phyloP scores from a whole-genome alignment of 2,113 vertebrate genomes.

The Herpetotheres cachinnans region DNA sequence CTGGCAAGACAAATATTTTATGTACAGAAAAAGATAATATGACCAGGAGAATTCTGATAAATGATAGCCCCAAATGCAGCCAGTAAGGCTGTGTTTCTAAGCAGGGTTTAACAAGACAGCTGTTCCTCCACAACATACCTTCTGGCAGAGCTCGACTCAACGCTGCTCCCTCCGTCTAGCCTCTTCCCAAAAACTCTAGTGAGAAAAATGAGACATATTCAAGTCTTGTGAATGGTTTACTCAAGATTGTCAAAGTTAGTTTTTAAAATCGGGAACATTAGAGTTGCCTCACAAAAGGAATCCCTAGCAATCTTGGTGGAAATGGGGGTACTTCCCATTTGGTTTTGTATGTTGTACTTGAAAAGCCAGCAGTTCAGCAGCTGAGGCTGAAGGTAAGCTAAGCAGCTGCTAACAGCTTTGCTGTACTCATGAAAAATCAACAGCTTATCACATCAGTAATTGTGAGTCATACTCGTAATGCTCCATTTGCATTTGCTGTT shows the following conservation, averaged over 20 bases:
- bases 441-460: not conserved
- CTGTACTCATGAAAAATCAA: constrained; percentile 3
- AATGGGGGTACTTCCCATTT: not conserved
- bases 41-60: not conserved
- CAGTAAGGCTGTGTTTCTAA: not conserved
- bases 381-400: not conserved
- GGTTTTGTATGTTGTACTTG: not conserved
- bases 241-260: not conserved
- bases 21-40: not conserved
- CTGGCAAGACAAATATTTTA: not conserved
- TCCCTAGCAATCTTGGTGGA: not conserved
- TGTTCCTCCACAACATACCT: not conserved
- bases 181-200: not conserved
- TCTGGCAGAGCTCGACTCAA: not conserved
- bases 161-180: not conserved
- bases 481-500: not conserved
- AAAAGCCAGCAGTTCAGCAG: not conserved
- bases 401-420: constrained; percentile 5
- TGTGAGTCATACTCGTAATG: not conserved
- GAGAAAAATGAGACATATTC: not conserved
- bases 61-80: not conserved
- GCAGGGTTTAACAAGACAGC: not conserved
- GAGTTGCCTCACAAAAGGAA: not conserved
- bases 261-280: not conserved
- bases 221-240: not conserved